Base-by-base conservation (phyloP, 2,797 vertebrate species). In the Pseudochaenichthys georgianus region DNA sequence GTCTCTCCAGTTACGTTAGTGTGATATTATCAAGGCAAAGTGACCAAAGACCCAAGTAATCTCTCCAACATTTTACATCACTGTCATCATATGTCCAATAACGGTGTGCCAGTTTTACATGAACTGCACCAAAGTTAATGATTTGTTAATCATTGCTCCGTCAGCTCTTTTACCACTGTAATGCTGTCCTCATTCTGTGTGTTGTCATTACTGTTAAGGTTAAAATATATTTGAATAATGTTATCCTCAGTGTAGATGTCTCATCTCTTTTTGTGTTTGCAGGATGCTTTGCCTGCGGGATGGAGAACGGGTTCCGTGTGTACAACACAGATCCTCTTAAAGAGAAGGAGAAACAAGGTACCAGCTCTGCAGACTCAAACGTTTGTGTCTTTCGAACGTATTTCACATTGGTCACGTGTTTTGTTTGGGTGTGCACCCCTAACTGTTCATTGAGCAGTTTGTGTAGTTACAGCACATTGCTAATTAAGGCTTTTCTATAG, bases 341-440 rank as follows among this genome's bases (percentile, higher is more conserved):
- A 92, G 98, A 99, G 87, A 99, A 99, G 85, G 98, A 99, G 86
- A 99, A 99, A 82, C 98, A 99, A 98, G 98, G 98, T 99, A 94
- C 95, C 78, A 42, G 9, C 31, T 19, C 4, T 21, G 6, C 16
- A 16, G 57, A 23, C 2, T 46, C 11, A 5, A 5, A 13, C 0
- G 1, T 45, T 34, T 6, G 2, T 12, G 34, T 38, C 34, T 28
- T 28, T 28, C 12, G 9, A 28, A 38, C 59, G 41, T 0, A 0
- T 12, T 53, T 23, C 19, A 43, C 1, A 1, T 12, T 55, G 5
- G n/a, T 42, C 2, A 13, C 7, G 10, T 34, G 16, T 15, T 34
- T 55, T 21, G 3, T 45, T 38, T n/a, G 10, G 11, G 11, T 43
- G 8, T 57, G 38, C 6, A 45, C 17, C 4, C 17, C 19, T 51